Conservation (phyloP, 2,888 invertebrate species). For the Drosophila testacea region DNA sequence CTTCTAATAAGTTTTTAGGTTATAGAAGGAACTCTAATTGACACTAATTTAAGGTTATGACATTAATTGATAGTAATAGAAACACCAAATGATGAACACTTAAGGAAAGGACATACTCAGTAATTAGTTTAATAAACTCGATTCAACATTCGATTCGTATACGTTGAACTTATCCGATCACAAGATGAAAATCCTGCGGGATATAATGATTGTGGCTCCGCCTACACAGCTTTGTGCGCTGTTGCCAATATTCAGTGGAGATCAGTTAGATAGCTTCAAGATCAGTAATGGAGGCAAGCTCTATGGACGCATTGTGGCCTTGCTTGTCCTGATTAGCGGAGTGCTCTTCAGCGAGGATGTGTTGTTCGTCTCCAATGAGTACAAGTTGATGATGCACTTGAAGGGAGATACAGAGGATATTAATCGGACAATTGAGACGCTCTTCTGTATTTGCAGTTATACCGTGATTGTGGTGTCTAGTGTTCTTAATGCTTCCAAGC, state of each 20-base stretch:
- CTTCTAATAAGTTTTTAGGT: neutral
- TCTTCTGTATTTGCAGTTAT: slow-evolving; percentile 76
- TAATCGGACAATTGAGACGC: slow-evolving; percentile 77
- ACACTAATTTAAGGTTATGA: slow-evolving; percentile 19
- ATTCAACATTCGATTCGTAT: neutral
- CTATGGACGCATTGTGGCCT: slow-evolving; percentile 56
- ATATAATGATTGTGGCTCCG: slow-evolving; percentile 52
- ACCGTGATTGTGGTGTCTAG: slow-evolving; percentile 69
- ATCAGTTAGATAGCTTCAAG: slow-evolving; percentile 46
- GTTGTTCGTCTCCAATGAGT: slow-evolving; percentile 56
- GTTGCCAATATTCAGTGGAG: slow-evolving; percentile 62
- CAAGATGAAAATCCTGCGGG: slow-evolving; percentile 67
- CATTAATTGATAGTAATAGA: slow-evolving; percentile 27
- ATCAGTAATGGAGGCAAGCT: slow-evolving; percentile 45
- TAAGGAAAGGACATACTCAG: neutral
- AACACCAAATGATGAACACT: slow-evolving; percentile 5
- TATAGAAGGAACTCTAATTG: slow-evolving; percentile 12
- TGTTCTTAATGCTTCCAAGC: slow-evolving; percentile 60
- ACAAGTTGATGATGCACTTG: slow-evolving; percentile 56
- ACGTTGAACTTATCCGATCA: neutral
- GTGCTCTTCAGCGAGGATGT: slow-evolving; percentile 55
- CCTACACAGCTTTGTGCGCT: slow-evolving; percentile 59
- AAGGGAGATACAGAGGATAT: slow-evolving; percentile 77
- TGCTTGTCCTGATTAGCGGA: slow-evolving; percentile 43
- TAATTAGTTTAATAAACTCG: neutral